Base-by-base conservation (phyloP, 2,888 invertebrate species). In the Balanococcus diminutus region DNA sequence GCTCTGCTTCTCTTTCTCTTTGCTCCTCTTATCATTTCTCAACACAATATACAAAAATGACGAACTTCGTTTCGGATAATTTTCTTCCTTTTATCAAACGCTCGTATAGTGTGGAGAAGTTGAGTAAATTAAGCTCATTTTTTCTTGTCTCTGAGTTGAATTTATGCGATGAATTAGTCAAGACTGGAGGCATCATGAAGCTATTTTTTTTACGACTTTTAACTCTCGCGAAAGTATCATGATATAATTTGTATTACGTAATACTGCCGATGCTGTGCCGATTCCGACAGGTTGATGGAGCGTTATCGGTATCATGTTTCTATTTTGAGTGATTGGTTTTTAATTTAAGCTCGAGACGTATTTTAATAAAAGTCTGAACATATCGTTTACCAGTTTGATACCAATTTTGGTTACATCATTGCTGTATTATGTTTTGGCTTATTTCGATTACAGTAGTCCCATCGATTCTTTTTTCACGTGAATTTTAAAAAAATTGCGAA, bases 11-110 rank as follows among this genome's bases (percentile, higher is more conserved):
- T 67, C 22, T 5, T 22, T 56, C 19, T 56, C 8, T 56, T 22
- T 56, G 6, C n/a, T 46, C n/a, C n/a, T 2, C 56, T 56, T 36
- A 36, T 36, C 36, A 6, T 36, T 36, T 36, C 19, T 2, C 67
- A 67, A 67, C 61, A 61, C 16, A 67, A 67, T 67, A 67, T 67
- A 67, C 28, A 67, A 67, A 67, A 67, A 67, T 28, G 67, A 67
- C 67, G 67, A 67, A 14, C 28, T 67, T 56, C 67, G 28, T 67
- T 67, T 28, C 67, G 67, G 28, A 67, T 67, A 67, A 67, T 67
- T 67, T 46, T 67, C 67, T 67, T 56, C 56, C 22, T 56, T 31
- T 67, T 67, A 67, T 67, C 28, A 67, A 67, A 67, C 28, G 67
- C 67, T 67, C 28, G n/a, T n/a, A n/a, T n/a, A n/a, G n/a, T n/a